Percentiles rank a stretch among this genome's conserved stretches.
Conservation (phyloP, 2,888 invertebrate genomes). For the Rhagonycha fulva region DNA sequence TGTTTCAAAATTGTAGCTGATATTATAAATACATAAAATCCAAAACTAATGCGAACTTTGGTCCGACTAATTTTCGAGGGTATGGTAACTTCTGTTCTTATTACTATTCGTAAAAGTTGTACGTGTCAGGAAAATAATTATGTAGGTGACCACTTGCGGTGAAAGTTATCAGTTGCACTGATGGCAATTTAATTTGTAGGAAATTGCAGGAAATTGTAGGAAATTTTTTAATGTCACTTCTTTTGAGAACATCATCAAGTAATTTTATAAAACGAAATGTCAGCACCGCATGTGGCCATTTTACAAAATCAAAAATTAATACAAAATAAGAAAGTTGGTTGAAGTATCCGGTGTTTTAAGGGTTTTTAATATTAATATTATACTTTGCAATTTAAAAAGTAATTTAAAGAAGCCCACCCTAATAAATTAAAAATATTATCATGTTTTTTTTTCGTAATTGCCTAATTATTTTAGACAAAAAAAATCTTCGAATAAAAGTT, state of each 20-base stretch:
- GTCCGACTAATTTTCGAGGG: not conserved
- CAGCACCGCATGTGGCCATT: not conserved
- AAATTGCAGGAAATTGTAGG: not conserved
- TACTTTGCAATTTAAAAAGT: no score
- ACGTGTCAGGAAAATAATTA: not conserved
- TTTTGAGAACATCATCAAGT: not conserved
- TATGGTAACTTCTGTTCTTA: not conserved
- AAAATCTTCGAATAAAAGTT: no score
- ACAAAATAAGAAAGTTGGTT: not conserved
- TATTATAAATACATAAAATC: not conserved
- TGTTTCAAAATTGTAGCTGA: no score
- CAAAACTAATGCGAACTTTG: not conserved
- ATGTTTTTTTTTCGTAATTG: no score
- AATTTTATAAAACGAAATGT: not conserved
- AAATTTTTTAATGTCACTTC: not conserved
- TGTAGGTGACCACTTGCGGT: not conserved
- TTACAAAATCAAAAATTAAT: not conserved
- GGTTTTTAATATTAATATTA: not conserved
- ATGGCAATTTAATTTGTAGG: not conserved
- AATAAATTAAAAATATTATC: no score
- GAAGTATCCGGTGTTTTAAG: not conserved
- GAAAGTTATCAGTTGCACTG: not conserved
- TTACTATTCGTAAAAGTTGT: not conserved
- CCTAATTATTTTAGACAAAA: no score
- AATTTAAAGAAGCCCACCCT: no score